Base-by-base conservation (phyloP, 2,797 vertebrate genomes). In the Mycteria americana region DNA sequence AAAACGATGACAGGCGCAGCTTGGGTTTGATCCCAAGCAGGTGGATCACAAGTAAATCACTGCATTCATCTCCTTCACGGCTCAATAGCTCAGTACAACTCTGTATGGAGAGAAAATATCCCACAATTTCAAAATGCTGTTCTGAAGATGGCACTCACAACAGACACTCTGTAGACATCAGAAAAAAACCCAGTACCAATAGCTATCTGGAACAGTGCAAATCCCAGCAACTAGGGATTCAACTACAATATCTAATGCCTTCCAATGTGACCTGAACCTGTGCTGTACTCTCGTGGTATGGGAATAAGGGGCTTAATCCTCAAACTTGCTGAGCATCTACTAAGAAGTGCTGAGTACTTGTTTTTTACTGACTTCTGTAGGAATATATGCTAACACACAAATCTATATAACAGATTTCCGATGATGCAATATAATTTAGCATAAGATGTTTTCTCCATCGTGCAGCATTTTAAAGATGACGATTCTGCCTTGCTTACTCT, bases 211-310 rank as follows among this genome's bases (percentile, higher is more conserved):
- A 89, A 57, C 16, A 50, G 39, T 27, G 60, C 6, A 93, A 89
- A 74, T 77, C 9, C 41, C 25, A 63, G 28, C 68, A 94, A 48
- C 18, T 35, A 51, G 22, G 23, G n/a, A 85, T 88, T 92, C 31
- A 79, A 1, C 22, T 57, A 19, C 0, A 0, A 10, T 45, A 46
- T 39, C 23, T 53, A 59, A 33, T 13, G 13, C 7, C 5, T 74
- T 93, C 28, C 9, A 67, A 3, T 48, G 13, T 83, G 76, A 72
- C n/a, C 27, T 64, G 33, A 8, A 33, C 21, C 74, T 92, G 12
- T 0, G 5, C 12, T 91, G 6, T 35, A 14, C 8, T 67, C 33
- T 37, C 4, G 5, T 69, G 31, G 7, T 54, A 37, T 21, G 21
- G 35, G 23, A 93, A 76, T 56, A 72, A 87, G 12, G 6, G 8